Evolutionary conservation across 2,113 vertebrate species (phyloP).

Genomic region (Loxodonta africana): DNA sequence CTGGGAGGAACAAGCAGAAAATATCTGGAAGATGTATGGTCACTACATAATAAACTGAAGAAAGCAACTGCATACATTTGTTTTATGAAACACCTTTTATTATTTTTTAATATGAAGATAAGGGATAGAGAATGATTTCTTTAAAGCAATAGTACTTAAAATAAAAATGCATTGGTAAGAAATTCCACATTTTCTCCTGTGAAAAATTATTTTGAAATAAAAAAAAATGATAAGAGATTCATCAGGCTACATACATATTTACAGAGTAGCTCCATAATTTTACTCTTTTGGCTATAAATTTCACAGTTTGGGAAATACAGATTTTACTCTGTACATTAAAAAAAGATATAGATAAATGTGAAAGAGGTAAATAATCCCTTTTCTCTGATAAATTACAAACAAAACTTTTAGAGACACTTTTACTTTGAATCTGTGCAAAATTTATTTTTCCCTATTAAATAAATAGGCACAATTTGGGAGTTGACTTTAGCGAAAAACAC

Average conservation of each 20-base stretch:
- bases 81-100: background rate
- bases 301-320: background rate
- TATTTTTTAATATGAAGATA: background rate
- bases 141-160: background rate
- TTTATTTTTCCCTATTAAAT: conserved; percentile 59
- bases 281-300: background rate
- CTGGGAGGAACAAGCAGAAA: background rate
- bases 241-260: background rate
- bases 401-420: conserved; percentile 43
- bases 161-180: background rate
- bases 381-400: conserved; percentile 34
- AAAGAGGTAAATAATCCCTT: background rate
- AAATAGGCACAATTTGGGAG: conserved; percentile 37
- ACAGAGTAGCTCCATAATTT: background rate
- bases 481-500: background rate
- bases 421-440: background rate
- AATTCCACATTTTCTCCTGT: background rate
- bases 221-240: background rate
- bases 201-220: background rate
- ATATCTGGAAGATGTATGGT: background rate
- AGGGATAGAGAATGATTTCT: background rate
- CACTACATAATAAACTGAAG: background rate
- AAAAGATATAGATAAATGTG: background rate
- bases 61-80: background rate
- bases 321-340: background rate